A percentile compares a stretch with the other conserved stretches of the same genome.
Conservation (phyloP, 2,113 vertebrate species). For the Trochalopteron elliotii region DNA sequence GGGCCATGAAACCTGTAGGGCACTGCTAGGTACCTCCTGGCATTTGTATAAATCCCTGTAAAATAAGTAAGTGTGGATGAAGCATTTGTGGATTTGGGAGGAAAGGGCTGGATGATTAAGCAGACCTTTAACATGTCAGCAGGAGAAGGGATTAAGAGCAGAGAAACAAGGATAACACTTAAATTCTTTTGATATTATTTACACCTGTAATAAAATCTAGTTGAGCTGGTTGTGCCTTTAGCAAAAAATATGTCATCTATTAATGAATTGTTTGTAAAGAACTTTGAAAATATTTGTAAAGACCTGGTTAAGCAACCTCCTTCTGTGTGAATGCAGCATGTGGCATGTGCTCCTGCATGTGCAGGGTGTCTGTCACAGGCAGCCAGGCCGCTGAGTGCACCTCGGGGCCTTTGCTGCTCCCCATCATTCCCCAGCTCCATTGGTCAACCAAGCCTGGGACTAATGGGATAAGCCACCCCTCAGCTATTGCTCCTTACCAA, state of each 20-base stretch:
- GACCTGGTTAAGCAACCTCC: not conserved
- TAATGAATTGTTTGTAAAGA: constrained; percentile 53
- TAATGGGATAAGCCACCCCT: not conserved
- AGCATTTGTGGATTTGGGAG: not conserved
- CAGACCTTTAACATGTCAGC: not conserved
- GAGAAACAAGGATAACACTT: not conserved
- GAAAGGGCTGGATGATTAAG: not conserved
- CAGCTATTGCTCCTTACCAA: not conserved
- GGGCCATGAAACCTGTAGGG: not conserved
- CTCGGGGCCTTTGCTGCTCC: not conserved
- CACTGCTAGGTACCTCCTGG: not conserved
- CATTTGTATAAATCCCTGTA: not conserved
- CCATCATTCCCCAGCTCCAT: not conserved
- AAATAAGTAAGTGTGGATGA: not conserved
- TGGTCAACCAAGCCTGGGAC: not conserved
- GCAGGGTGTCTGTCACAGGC: not conserved
- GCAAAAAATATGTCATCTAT: constrained; percentile 60
- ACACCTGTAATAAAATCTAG: constrained; percentile 51
- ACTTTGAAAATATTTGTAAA: constrained; percentile 26
- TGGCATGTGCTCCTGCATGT: not conserved
- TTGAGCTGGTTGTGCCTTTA: constrained; percentile 42
- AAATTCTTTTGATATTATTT: constrained; percentile 11
- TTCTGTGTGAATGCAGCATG: not conserved
- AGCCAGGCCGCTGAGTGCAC: rapidly evolving
- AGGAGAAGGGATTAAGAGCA: not conserved